phyloP scores from a whole-genome alignment of 2,888 invertebrate genomes.

The Slavum lentiscoides region DNA sequence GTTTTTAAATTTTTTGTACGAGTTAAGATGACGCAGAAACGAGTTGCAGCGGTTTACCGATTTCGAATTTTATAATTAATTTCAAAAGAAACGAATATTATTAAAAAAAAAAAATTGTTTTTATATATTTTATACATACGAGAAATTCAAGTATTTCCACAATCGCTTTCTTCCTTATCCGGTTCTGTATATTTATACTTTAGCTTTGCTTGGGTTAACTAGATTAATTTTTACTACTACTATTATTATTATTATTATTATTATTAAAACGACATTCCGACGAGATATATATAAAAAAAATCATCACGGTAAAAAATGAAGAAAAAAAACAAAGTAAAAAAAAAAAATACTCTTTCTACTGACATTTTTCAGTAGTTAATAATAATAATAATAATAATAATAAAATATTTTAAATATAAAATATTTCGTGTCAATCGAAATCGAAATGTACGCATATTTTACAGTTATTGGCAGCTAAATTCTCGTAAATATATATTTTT shows the following conservation, averaged over 20 bases:
- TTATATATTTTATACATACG: neutral
- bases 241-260: neutral
- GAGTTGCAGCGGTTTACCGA: neutral
- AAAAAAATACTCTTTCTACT: constrained; percentile 1
- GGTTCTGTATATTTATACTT: constrained; percentile 20
- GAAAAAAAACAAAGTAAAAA: neutral
- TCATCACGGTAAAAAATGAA: neutral
- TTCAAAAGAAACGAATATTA: neutral
- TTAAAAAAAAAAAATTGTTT: constrained; percentile 1
- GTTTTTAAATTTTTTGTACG: neutral
- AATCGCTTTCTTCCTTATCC: constrained; percentile 43
- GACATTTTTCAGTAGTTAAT: constrained; percentile 6
- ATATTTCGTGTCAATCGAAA: no score
- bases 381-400: neutral
- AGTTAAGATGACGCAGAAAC: neutral
- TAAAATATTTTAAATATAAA: no score
- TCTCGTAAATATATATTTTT: no score
- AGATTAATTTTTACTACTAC: constrained; percentile 23
- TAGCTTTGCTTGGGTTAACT: constrained; percentile 6
- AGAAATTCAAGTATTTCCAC: constrained; percentile 33
- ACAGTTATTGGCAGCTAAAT: no score
- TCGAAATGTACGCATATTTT: no score
- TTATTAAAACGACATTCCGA: constrained; percentile 20
- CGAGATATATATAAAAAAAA: neutral
- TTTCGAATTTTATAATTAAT: constrained; percentile 33